A percentile compares a stretch with the other conserved stretches of the same genome.
phyloP scores from a whole-genome alignment of 2,888 invertebrate species.

The Cephus pygmeus region DNA sequence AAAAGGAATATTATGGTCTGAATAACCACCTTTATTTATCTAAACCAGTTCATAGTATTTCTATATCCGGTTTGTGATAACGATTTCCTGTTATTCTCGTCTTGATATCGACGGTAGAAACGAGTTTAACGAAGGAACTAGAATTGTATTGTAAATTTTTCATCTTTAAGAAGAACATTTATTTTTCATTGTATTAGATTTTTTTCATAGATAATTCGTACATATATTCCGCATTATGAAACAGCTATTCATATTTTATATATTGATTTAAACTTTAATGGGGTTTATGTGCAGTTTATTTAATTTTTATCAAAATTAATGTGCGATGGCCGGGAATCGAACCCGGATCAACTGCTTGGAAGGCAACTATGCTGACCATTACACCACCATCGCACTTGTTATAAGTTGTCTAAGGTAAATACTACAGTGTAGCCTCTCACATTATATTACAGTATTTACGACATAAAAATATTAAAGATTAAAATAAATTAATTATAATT shows the following conservation, averaged over 20 bases:
- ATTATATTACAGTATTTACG: not conserved
- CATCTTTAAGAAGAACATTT: not conserved
- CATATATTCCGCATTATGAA: not conserved
- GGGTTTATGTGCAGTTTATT: not conserved
- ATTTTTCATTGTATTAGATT: not conserved
- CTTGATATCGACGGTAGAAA: not conserved
- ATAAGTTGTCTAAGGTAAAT: not conserved
- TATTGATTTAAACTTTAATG: not conserved
- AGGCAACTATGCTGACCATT: constrained; percentile 46
- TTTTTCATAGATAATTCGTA: not conserved
- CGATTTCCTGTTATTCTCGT: not conserved
- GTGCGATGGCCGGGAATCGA: constrained; percentile 48
- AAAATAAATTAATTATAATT: not conserved
- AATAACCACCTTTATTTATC: not conserved
- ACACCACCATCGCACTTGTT: constrained; percentile 42
- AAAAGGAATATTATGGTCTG: not conserved
- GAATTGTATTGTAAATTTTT: not conserved
- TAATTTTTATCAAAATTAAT: constrained; percentile 25
- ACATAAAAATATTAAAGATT: not conserved
- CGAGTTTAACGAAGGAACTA: not conserved
- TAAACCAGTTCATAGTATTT: not conserved
- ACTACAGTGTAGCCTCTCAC: not conserved
- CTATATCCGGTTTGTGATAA: not conserved
- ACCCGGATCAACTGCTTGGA: constrained; percentile 47
- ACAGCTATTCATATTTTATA: not conserved